Percentiles rank a stretch among this genome's conserved stretches.
Conservation (phyloP, 2,888 invertebrate species). For the Protophormia terraenovae region DNA sequence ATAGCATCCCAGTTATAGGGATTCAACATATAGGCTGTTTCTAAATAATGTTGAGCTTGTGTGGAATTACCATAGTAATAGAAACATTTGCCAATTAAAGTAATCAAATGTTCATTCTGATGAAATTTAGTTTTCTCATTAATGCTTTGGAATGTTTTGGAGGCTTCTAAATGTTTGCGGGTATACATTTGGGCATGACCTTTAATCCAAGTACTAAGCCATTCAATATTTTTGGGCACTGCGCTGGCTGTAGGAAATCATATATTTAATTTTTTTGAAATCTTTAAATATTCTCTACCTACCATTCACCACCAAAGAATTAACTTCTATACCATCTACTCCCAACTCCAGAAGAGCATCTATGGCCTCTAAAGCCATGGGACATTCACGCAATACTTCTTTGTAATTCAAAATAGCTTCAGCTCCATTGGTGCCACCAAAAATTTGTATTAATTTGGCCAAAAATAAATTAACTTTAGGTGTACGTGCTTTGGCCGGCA, state of each 20-base stretch:
- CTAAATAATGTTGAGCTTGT: constrained; percentile 83
- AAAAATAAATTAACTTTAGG: constrained; percentile 90
- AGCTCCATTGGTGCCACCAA: constrained; percentile 84
- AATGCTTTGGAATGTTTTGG: constrained; percentile 85
- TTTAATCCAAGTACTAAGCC: constrained; percentile 85
- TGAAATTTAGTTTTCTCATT: constrained; percentile 86
- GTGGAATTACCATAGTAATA: constrained; percentile 87
- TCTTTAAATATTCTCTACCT: constrained; percentile 44
- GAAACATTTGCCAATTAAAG: constrained; percentile 87
- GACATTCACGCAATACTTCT: constrained; percentile 89
- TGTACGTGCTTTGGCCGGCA: constrained; percentile 85
- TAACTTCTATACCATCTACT: constrained; percentile 88
- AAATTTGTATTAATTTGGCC: constrained; percentile 87
- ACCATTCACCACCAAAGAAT: constrained; percentile 86
- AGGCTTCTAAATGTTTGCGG: constrained; percentile 86
- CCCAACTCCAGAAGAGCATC: constrained; percentile 88
- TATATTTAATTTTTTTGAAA: neutral
- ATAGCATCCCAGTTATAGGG: constrained; percentile 84
- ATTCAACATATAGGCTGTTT: constrained; percentile 82
- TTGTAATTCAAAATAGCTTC: constrained; percentile 89
- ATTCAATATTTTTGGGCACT: constrained; percentile 80
- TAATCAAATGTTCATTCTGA: constrained; percentile 86
- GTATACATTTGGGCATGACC: constrained; percentile 85
- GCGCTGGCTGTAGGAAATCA: constrained; percentile 73
- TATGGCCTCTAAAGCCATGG: constrained; percentile 89